Evolutionary conservation across 1,140 invertebrate genomes (phyloP).

Genomic region (Trissolcus basalis): DNA sequence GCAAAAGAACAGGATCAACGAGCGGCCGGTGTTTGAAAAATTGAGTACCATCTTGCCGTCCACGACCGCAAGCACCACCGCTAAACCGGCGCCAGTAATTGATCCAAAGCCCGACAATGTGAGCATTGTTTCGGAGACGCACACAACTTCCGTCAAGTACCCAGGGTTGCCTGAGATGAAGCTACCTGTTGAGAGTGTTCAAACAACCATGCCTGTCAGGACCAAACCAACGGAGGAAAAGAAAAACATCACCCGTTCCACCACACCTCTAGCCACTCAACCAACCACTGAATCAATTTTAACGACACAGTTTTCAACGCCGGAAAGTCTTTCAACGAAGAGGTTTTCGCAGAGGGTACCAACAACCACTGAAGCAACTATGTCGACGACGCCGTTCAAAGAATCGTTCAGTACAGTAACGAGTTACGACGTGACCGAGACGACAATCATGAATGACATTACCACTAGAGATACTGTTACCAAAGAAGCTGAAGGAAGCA

Average conservation of each 20-base stretch:
- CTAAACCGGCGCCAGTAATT: background rate
- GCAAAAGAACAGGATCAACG: slow-evolving; percentile 51
- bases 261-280: slow-evolving; percentile 6
- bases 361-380: background rate
- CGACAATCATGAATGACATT: slow-evolving; percentile 21
- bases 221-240: slow-evolving; percentile 12
- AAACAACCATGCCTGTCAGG: slow-evolving; percentile 11
- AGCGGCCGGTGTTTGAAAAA: slow-evolving; percentile 63
- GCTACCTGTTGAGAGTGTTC: slow-evolving; percentile 9
- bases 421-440: slow-evolving; percentile 14
- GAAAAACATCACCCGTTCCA: slow-evolving; percentile 1
- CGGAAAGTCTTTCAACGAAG: slow-evolving; percentile 6
- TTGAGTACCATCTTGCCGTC: slow-evolving; percentile 61
- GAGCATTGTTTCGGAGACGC: slow-evolving; percentile 56
- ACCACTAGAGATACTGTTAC: slow-evolving; percentile 7
- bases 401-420: slow-evolving; percentile 10
- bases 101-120: slow-evolving; percentile 44
- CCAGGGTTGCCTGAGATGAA: slow-evolving; percentile 55
- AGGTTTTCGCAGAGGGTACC: background rate
- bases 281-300: slow-evolving; percentile 24
- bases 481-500: slow-evolving; percentile 33
- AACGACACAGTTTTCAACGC: slow-evolving; percentile 10
- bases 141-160: slow-evolving; percentile 59
- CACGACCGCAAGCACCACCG: slow-evolving; percentile 9
- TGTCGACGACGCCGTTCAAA: background rate